Base-by-base conservation (phyloP, 2,888 invertebrate genomes). In the Acholoe squamosa region DNA sequence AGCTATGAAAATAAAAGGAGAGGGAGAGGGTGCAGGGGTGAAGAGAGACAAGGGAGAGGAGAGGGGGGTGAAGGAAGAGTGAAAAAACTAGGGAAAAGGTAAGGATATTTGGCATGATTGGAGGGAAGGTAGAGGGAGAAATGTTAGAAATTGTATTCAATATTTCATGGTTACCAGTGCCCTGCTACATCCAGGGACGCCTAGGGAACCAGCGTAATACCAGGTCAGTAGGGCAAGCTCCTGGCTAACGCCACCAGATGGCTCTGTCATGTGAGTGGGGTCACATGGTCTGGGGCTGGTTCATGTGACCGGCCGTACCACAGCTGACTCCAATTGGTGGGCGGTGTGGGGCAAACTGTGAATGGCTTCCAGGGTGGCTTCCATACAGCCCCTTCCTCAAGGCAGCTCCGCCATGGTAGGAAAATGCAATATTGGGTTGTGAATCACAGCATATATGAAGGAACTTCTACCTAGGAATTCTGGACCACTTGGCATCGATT, bases 201-300 rank as follows among this genome's bases (percentile, higher is more conserved):
- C 3, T 10, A 43, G 43, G 43, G 43, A 43, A 43, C 43, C 43
- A 43, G 43, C 61, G 22, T 61, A 61, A 22, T 22, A n/a, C 10
- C 22, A 25, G 71, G 71, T 71, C 71, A 71, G 71, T 28, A 25
- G 28, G 71, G 3, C 25, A 7, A 25, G 71, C 28, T 22, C 3
- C 71, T 14, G 28, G 71, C 0, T 14, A 25, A 1, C 71, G 28
- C 71, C 28, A 28, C 71, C 71, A 71, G 71, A 71, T 71, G 71
- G 71, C 71, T 22, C 71, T 71, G 71, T 71, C 71, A 71, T 28
- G 71, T 71, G 28, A 28, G 71, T 25, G 25, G 71, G 71, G 71
- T 71, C 71, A 71, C 71, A 28, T 71, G 71, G 71, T 28, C 19
- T 71, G 14, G 71, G 25, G 28, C 25, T 19, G 14, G 71, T 25